Conservation (phyloP, 2,888 invertebrate species). For the Anthrax anthrax region DNA sequence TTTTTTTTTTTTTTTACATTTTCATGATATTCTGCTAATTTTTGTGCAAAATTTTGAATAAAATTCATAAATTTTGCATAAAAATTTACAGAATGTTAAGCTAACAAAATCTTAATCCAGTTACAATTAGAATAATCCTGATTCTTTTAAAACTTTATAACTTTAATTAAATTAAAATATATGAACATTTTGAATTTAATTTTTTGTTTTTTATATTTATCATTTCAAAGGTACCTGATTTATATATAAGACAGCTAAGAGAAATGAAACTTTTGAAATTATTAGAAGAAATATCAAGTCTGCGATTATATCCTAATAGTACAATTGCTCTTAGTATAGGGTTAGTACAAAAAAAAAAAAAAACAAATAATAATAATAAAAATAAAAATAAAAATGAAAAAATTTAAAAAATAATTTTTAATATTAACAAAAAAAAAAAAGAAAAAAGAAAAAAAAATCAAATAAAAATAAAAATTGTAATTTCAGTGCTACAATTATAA, state of each 20-base stretch:
- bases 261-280: slow-evolving; percentile 46
- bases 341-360: slow-evolving; percentile 32
- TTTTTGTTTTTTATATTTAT: not conserved
- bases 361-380: slow-evolving; percentile 3
- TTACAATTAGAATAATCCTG: too few species aligned
- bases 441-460: too few species aligned
- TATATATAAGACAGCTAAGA: slow-evolving; percentile 48
- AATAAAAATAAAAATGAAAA: slow-evolving; percentile 2
- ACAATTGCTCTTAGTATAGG: slow-evolving; percentile 50
- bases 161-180: too few species aligned
- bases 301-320: slow-evolving; percentile 45
- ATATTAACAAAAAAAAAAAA: too few species aligned
- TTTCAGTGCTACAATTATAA: slow-evolving; percentile 46
- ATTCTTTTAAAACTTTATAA: too few species aligned
- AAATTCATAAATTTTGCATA: too few species aligned
- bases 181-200: not conserved
- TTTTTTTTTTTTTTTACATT: not conserved
- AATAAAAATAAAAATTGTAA: not conserved
- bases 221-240: slow-evolving; percentile 42
- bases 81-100: too few species aligned
- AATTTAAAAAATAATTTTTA: not conserved
- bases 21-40: not conserved
- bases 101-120: too few species aligned
- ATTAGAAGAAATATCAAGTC: slow-evolving; percentile 47
- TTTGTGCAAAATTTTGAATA: too few species aligned